Evolutionary conservation across 2,113 vertebrate species (phyloP), one percentile per base, ranked within the genome.

Genomic region (Sclerurus mexicanus): DNA sequence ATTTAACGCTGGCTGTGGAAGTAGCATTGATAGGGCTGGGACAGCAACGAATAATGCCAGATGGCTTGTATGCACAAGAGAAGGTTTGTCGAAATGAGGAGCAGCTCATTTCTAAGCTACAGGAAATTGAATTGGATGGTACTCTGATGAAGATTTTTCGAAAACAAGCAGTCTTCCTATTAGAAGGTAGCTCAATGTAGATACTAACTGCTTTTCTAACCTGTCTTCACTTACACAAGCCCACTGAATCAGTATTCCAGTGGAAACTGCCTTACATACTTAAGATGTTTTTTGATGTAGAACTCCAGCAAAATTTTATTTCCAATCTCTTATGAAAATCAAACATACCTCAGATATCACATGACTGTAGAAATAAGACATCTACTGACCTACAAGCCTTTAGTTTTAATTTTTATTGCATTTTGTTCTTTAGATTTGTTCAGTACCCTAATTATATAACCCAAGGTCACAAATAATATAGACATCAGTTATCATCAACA

Each of bases 41-140:
- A n/a, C 99, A 99, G 98, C 99, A 99, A 91, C 98, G 99, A 72
- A 98, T 98, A 97, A 99, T 99, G 99, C 99, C 99, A 6, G 99
- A 99, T 68, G 99, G 99, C 88, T 98, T 99, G 31, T 99, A 99
- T 81, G 99, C 99, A 89, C 99, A 99, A 97, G 99, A 99, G 98
- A 99, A 99, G 83, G 98, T 87, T 93, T 99, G 99, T 97, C 99
- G 99, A 91, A 99, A 99, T 64, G 99, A 99, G 96, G 99, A 99
- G 94, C 99, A 99, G 92, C 98, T 99, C 75, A 98, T 99, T 97
- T 98, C 98, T 96, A 99, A 98, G 93, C 99, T 99, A 60, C 99
- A 99, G 94, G 99, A 99, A 97, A 98, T 99, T 66, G 98, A 99
- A 84, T 95, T 99, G 91, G 98, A 99, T 91, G 98, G 99, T 95